Base-by-base conservation (phyloP, 2,888 invertebrate species). In the Ichneumoninae sp. region DNA sequence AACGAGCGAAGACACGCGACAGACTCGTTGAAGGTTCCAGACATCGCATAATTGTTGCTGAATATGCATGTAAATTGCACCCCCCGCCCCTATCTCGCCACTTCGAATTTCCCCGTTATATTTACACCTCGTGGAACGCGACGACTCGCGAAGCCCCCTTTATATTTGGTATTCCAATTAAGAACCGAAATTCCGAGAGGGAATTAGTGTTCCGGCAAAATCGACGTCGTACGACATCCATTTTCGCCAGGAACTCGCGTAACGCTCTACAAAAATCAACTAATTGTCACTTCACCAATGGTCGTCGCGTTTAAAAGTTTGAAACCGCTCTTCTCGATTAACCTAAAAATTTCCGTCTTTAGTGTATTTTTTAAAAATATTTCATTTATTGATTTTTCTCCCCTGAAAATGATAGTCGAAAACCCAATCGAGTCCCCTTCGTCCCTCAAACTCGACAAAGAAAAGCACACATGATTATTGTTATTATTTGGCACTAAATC, bases 101-200 rank as follows among this genome's bases (percentile, higher is more conserved):
- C 81, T 80, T 69, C 69, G 62, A 30, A 62, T 30, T 74, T 75
- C 74, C 50, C 77, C 69, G 77, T 74, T 83, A 80, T 77, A 83
- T 83, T 80, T 65, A 70, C 72, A 84, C 77, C 80, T 65, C 47
- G 19, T n/a, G 22, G 74, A 74, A 40, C 65, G 62, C 44, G 47
- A 60, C 72, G 60, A 71, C 52, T 72, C 68, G 68, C 36, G 33
- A 80, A 76, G 68, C 57, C 22, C 71, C 80, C 83, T 80, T 76
- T 71, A 70, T 76, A 80, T 80, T 83, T 83, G 83, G 80, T 71
- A 83, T 83, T 83, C 83, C 80, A 83, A 83, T 83, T 83, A 80
- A 80, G 75, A 76, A 80, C 76, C 44, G 57, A 62, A 65, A 71
- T 71, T 36, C 54, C 33, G 16, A 8, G 72, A 74, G 47, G 68